phyloP scores from a whole-genome alignment of 1,140 invertebrate genomes.

The Pomacea maculata region DNA sequence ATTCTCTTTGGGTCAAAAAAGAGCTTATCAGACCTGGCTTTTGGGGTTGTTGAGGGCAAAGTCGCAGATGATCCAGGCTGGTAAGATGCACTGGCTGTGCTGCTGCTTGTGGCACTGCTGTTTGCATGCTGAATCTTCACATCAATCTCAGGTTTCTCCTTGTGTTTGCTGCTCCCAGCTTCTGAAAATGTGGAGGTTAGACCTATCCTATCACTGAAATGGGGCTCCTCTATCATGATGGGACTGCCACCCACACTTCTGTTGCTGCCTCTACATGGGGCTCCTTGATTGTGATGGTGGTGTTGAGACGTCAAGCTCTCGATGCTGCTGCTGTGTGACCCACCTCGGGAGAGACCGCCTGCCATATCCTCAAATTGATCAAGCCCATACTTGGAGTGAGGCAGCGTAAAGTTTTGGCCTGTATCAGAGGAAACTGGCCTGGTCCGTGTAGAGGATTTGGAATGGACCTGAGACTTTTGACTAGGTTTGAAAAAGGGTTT shows the following conservation, averaged over 20 bases:
- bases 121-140: not conserved
- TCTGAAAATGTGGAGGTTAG: not conserved
- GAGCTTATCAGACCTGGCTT: conserved; percentile 31
- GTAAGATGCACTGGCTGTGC: conserved; percentile 13
- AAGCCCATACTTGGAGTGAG: conserved; percentile 52
- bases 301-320: conserved; percentile 24
- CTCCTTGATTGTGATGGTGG: conserved; percentile 1
- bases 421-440: conserved; percentile 23
- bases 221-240: conserved; percentile 50
- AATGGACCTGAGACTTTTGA: conserved; percentile 4
- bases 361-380: conserved; percentile 47
- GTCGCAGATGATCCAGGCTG: conserved; percentile 7
- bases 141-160: not conserved
- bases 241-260: conserved; percentile 53
- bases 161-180: not conserved
- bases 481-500: conserved; percentile 21
- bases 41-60: conserved; percentile 28
- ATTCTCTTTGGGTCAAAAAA: conserved; percentile 59
- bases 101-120: conserved; percentile 12
- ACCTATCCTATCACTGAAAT: conserved; percentile 20
- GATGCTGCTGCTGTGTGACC: conserved; percentile 18
- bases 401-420: conserved; percentile 36
- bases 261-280: conserved; percentile 39
- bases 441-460: not conserved
- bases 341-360: not conserved